Percentiles rank a stretch among this genome's conserved stretches.
Evolutionary conservation across 2,113 vertebrate species (phyloP).

Genomic region (Solea solea): DNA sequence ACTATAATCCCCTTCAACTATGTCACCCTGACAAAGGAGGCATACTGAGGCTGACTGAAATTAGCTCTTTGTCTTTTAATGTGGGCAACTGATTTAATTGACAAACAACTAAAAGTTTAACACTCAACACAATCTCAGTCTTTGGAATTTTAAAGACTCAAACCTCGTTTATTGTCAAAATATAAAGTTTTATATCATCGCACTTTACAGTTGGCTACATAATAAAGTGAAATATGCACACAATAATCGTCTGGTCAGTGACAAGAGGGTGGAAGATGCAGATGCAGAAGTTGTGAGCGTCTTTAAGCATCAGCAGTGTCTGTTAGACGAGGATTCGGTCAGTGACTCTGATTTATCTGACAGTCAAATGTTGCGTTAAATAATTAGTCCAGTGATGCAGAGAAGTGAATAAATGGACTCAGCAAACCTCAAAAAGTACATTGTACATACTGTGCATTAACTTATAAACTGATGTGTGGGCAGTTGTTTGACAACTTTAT

Average conservation of each 20-base stretch:
- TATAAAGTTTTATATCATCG: conserved; percentile 30
- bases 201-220: not conserved
- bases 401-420: not conserved
- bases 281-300: conserved; percentile 26
- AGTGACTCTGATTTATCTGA: conserved; percentile 12
- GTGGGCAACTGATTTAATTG: conserved; percentile 9
- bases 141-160: not conserved
- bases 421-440: too few relatives aligned
- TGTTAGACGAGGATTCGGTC: conserved; percentile 18
- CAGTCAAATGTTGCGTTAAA: conserved; percentile 43
- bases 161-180: conserved; percentile 12
- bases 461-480: not conserved
- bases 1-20: conserved; percentile 43
- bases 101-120: not conserved
- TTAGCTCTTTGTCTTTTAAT: conserved; percentile 27
- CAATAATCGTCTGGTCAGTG: conserved; percentile 14
- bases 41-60: conserved; percentile 28
- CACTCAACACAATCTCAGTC: not conserved
- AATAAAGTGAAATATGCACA: conserved; percentile 28
- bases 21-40: conserved; percentile 22
- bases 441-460: not conserved
- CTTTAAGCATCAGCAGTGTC: conserved; percentile 18
- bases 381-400: conserved; percentile 25
- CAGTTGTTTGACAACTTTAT: too few relatives aligned
- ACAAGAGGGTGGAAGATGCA: conserved; percentile 27